Conservation (phyloP, 30 jellyfish, hydroid and myxozoan species). For the Aurelia coerulea region DNA sequence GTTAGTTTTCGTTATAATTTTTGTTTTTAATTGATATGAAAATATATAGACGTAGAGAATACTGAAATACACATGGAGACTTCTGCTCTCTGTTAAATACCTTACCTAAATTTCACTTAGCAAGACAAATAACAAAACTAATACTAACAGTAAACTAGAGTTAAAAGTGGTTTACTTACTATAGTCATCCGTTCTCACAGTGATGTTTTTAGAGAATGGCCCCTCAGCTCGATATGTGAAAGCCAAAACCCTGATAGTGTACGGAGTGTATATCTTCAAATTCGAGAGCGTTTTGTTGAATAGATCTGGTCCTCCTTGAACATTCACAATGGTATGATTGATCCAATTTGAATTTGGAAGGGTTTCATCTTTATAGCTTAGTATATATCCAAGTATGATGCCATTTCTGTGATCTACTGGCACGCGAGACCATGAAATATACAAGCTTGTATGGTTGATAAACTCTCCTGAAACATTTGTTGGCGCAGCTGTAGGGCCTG, state of each 20-base stretch:
- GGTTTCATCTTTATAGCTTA: slow-evolving; percentile 37
- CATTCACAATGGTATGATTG: not conserved
- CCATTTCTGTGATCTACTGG: slow-evolving; percentile 45
- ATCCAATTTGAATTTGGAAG: slow-evolving; percentile 7
- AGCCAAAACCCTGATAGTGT: slow-evolving; percentile 21
- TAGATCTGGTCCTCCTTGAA: not conserved
- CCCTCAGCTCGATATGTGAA: slow-evolving; percentile 43
- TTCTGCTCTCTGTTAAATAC: too few species aligned
- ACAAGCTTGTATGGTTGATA: slow-evolving; percentile 27
- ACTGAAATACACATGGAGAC: too few species aligned
- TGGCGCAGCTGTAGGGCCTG: slow-evolving; percentile 59
- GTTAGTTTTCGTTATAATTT: too few species aligned
- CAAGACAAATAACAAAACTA: not conserved
- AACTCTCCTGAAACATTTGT: slow-evolving; percentile 52
- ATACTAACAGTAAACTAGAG: not conserved
- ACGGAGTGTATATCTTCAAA: slow-evolving; percentile 50
- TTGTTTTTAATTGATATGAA: too few species aligned
- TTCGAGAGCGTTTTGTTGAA: slow-evolving; percentile 25
- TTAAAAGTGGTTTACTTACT: not conserved
- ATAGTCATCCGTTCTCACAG: slow-evolving; percentile 56
- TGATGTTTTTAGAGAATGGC: slow-evolving; percentile 19
- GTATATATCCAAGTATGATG: slow-evolving; percentile 46
- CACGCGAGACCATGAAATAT: slow-evolving; percentile 36
- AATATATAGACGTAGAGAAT: too few species aligned
- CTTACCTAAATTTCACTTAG: not conserved